These are phyloP conservation scores for Arctia plantaginis DNA, from an alignment of 2,888 invertebrate genomes.

Conservation along the genomic window DNA sequence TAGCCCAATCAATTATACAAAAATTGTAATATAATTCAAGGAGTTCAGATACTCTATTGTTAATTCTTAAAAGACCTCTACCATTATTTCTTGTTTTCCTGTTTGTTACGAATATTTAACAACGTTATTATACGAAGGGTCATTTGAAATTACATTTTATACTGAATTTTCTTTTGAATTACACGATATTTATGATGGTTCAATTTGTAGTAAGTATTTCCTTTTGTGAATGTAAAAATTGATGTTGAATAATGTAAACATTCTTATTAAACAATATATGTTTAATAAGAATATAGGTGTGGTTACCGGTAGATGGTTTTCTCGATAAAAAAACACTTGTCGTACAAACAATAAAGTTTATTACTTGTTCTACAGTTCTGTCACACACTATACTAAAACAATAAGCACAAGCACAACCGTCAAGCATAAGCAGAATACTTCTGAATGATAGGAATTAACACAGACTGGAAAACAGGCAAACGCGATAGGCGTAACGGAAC, in stretches of 20 bases:
- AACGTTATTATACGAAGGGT: background rate
- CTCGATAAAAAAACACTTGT: no score
- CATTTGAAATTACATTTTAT: background rate
- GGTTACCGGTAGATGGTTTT: no score
- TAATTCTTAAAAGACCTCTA: constrained; percentile 3
- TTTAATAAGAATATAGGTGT: no score
- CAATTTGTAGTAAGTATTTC: background rate
- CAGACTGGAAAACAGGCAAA: no score
- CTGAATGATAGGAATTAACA: no score
- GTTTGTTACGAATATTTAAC: constrained; percentile 8
- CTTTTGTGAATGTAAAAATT: background rate
- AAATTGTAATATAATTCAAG: constrained; percentile 5
- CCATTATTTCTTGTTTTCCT: constrained; percentile 12
- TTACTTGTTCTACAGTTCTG: no score
- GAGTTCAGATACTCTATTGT: background rate
- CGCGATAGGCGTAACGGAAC: no score
- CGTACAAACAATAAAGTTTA: no score
- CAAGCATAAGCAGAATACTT: no score
- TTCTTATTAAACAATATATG: background rate
- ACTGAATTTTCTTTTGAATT: background rate
- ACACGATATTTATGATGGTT: background rate
- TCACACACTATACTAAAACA: no score
- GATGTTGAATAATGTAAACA: background rate
- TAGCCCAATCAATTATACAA: constrained; percentile 8
- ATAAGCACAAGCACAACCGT: no score